Conservation (phyloP, 2,888 invertebrate genomes). For the Odontothrips loti region DNA sequence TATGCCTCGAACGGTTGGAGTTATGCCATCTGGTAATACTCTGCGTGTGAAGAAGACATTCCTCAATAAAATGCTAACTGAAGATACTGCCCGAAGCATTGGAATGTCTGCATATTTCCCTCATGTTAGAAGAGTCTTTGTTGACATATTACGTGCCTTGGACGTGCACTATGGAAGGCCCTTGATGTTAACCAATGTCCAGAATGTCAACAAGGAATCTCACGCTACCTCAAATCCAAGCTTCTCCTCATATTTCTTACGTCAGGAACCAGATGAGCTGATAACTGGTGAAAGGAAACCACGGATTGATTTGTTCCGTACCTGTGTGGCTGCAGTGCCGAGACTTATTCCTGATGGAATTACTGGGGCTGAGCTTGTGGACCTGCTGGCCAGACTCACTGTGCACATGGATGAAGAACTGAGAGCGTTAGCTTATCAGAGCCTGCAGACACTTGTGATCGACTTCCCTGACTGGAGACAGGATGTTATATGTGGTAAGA, state of each 20-base stretch:
- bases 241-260: conserved; percentile 20
- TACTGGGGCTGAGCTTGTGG: conserved; percentile 90
- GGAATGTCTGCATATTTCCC: conserved; percentile 97
- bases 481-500: conserved; percentile 70
- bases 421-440: conserved; percentile 86
- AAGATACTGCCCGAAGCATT: conserved; percentile 92
- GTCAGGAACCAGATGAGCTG: conserved; percentile 77
- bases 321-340: conserved; percentile 97
- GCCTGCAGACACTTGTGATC: conserved; percentile 88
- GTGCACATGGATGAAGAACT: conserved; percentile 99
- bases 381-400: conserved; percentile 86
- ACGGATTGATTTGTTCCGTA: conserved; percentile 94
- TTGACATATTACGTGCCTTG: conserved; percentile 88
- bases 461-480: conserved; percentile 98
- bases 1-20: conserved; percentile 94
- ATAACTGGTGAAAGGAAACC: conserved; percentile 95
- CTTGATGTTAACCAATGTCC: conserved; percentile 91
- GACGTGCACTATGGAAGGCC: conserved; percentile 97
- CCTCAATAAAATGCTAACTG: conserved; percentile 89
- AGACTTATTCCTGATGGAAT: conserved; percentile 96
- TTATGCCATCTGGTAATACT: conserved; percentile 92
- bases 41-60: conserved; percentile 92
- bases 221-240: conserved; percentile 4
- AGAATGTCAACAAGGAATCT: conserved; percentile 79
- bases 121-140: conserved; percentile 90